These are phyloP conservation scores for Lepus townsendii DNA, from an alignment of 2,797 vertebrate genomes.

Conservation along the genomic window DNA sequence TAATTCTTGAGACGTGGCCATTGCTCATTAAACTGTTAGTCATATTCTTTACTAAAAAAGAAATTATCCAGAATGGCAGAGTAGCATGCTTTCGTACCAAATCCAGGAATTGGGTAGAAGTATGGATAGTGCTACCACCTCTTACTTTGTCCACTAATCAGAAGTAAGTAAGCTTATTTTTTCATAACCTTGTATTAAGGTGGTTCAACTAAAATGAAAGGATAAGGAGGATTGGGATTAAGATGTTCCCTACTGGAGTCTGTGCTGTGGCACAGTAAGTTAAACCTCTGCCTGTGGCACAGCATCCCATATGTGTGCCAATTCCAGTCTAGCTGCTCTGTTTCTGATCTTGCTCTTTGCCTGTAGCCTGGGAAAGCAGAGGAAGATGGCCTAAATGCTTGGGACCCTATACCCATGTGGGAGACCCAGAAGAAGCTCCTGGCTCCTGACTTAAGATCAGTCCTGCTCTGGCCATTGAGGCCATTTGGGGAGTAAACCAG, in stretches of 20 bases:
- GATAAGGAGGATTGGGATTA: background rate
- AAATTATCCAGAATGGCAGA: background rate
- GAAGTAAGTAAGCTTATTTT: background rate
- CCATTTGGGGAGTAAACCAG: too few relatives aligned
- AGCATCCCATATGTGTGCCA: too few relatives aligned
- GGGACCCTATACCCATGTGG: too few relatives aligned
- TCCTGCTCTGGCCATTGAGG: too few relatives aligned
- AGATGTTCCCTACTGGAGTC: background rate
- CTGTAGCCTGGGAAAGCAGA: too few relatives aligned
- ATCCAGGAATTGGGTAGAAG: background rate
- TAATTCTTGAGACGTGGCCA: background rate
- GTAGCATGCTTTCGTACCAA: background rate
- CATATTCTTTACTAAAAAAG: background rate
- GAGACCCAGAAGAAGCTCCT: too few relatives aligned
- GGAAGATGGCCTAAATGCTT: too few relatives aligned
- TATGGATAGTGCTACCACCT: background rate
- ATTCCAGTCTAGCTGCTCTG: too few relatives aligned
- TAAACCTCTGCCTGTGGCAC: too few relatives aligned
- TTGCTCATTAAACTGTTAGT: background rate
- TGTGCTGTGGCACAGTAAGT: too few relatives aligned
- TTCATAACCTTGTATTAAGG: background rate
- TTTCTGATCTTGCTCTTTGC: too few relatives aligned
- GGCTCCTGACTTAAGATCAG: too few relatives aligned
- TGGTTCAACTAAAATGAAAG: background rate
- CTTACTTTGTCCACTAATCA: background rate